Evolutionary conservation across 53 echinoderm and acorn worm genomes (phyloP).

Genomic region (Arbacia lixula): DNA sequence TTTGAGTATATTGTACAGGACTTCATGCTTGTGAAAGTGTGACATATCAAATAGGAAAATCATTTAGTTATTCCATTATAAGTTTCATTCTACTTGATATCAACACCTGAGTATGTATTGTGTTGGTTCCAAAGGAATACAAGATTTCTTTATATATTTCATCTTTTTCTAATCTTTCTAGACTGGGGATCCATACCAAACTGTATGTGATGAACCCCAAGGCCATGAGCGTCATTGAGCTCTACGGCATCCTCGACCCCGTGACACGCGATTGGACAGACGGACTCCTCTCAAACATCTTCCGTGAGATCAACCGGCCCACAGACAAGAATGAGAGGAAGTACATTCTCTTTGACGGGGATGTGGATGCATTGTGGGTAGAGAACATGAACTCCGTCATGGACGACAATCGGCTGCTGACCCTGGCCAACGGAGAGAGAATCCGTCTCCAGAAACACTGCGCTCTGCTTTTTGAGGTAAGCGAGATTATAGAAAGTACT

Average conservation of each 20-base stretch:
- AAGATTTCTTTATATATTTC: too few relatives aligned
- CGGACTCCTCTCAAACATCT: slow-evolving; percentile 99
- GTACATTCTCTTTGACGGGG: slow-evolving; percentile 99
- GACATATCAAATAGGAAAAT: too few relatives aligned
- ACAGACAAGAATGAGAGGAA: slow-evolving; percentile 99
- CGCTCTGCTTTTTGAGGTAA: slow-evolving; percentile 97
- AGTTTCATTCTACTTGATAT: too few relatives aligned
- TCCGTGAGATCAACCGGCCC: slow-evolving; percentile 98
- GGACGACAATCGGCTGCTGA: slow-evolving; percentile 96
- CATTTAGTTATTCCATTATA: too few relatives aligned
- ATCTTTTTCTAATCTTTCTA: too few relatives aligned
- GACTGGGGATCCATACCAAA: slow-evolving; percentile 90
- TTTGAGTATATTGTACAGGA: too few relatives aligned
- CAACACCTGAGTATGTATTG: too few relatives aligned
- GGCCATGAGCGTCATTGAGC: slow-evolving; percentile 98
- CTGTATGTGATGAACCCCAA: slow-evolving; percentile 97
- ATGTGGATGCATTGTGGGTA: slow-evolving; percentile 96
- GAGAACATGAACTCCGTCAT: slow-evolving; percentile 99
- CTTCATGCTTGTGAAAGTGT: too few relatives aligned
- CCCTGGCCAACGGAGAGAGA: slow-evolving; percentile 97
- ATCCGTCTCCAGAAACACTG: slow-evolving; percentile 98
- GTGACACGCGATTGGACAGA: slow-evolving; percentile 98
- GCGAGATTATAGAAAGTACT: too few relatives aligned
- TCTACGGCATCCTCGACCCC: slow-evolving; percentile 96
- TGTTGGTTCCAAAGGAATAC: too few relatives aligned